Percentiles rank a stretch among this genome's conserved stretches.
These are phyloP conservation scores for Zaprionus gabonicus DNA, from an alignment of 1,140 invertebrate species.

Conservation along the genomic window DNA sequence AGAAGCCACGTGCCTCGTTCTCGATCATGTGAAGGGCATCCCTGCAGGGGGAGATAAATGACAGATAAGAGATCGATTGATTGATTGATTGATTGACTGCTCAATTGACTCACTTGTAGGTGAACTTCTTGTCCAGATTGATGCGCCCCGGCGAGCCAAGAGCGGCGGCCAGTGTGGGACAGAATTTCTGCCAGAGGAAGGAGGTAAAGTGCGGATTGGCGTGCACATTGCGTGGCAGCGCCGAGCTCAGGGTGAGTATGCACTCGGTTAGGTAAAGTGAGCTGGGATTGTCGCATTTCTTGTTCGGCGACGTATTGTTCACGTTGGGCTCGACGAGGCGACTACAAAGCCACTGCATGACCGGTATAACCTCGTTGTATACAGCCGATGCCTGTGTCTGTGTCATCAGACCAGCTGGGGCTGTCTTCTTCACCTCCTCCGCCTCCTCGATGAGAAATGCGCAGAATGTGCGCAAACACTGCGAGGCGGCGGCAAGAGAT, in stretches of 20 bases:
- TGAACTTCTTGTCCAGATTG: slow-evolving; percentile 84
- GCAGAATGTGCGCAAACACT: slow-evolving; percentile 92
- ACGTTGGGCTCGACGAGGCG: slow-evolving; percentile 90
- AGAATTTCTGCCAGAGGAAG: slow-evolving; percentile 96
- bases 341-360: slow-evolving; percentile 95
- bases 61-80: not conserved
- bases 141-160: slow-evolving; percentile 90
- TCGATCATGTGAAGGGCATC: slow-evolving; percentile 84
- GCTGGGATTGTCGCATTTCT: slow-evolving; percentile 87
- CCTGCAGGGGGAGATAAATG: slow-evolving; percentile 28
- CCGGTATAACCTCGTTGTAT: slow-evolving; percentile 94
- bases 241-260: slow-evolving; percentile 92
- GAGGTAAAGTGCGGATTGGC: slow-evolving; percentile 93
- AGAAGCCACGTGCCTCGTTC: slow-evolving; percentile 83
- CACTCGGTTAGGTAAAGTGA: slow-evolving; percentile 93
- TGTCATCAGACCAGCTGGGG: slow-evolving; percentile 81
- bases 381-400: slow-evolving; percentile 90
- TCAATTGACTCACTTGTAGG: slow-evolving; percentile 74
- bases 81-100: not conserved
- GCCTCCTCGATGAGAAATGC: slow-evolving; percentile 87
- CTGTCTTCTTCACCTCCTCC: slow-evolving; percentile 83
- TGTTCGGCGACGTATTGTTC: slow-evolving; percentile 84
- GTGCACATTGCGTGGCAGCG: slow-evolving; percentile 92
- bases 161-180: slow-evolving; percentile 93
- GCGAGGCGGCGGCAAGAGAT: slow-evolving; percentile 92